Conservation (phyloP, 2,113 vertebrate species). For the Clupea harengus region DNA sequence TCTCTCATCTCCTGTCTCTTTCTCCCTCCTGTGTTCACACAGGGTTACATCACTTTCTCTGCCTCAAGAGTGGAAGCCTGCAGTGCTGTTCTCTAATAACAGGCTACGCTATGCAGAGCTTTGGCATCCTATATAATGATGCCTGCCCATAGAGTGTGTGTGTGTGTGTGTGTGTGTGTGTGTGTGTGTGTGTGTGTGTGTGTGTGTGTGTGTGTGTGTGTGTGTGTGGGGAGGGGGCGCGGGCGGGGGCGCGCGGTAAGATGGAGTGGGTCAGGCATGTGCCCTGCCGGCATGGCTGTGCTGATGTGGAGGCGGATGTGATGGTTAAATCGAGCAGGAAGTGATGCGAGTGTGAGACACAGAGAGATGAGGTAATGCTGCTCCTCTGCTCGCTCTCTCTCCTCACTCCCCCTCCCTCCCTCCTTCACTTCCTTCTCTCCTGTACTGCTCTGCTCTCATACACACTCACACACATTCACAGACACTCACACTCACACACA, state of each 20-base stretch:
- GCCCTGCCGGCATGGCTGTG: constrained; percentile 30
- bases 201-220: neutral
- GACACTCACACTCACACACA: neutral
- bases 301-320: constrained; percentile 44
- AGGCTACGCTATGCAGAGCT: neutral
- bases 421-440: neutral
- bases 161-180: neutral
- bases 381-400: constrained; percentile 13
- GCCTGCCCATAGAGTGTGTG: neutral
- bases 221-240: neutral
- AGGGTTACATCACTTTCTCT: neutral
- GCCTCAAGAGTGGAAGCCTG: neutral
- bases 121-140: neutral
- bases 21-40: neutral
- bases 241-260: neutral
- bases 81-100: neutral
- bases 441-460: neutral
- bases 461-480: neutral
- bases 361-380: constrained; percentile 59
- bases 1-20: neutral
- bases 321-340: constrained; percentile 42
- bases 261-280: constrained; percentile 15
- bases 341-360: constrained; percentile 44
- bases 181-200: neutral
- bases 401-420: constrained; percentile 16